These are phyloP conservation scores for Tarsius wallacei DNA, from an alignment of 2,797 vertebrate genomes.

Conservation along the genomic window DNA sequence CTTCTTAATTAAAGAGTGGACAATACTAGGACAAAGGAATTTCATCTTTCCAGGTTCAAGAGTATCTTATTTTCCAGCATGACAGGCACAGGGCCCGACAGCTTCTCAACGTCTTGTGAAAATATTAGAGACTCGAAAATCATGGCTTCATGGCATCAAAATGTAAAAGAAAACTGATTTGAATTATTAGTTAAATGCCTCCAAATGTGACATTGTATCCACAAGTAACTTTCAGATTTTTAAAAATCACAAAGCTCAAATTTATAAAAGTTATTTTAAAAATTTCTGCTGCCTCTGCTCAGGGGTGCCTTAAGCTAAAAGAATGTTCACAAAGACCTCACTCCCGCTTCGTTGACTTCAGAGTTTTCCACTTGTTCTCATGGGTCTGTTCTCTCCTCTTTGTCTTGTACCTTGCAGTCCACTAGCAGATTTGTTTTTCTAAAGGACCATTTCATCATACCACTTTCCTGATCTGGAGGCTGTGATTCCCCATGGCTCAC, in stretches of 20 bases:
- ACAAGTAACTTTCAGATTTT: not conserved
- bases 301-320: not conserved
- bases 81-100: not conserved
- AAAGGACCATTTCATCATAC: not conserved
- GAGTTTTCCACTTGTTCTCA: not conserved
- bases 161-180: not conserved
- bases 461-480: not conserved
- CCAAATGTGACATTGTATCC: not conserved
- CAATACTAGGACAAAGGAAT: not conserved
- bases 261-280: not conserved
- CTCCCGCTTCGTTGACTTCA: not conserved
- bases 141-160: not conserved
- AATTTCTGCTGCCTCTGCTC: not conserved
- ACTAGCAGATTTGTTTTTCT: not conserved
- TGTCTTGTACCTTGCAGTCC: not conserved
- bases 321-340: not conserved
- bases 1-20: not conserved
- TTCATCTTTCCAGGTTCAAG: not conserved
- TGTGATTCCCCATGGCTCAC: not conserved
- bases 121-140: not conserved
- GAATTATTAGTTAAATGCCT: not conserved
- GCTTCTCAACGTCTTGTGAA: not conserved
- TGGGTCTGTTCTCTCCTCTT: not conserved
- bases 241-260: constrained; percentile 11
- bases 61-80: not conserved